Evolutionary conservation across 2,113 vertebrate genomes (phyloP).

Genomic region (Heterochromis multidens): DNA sequence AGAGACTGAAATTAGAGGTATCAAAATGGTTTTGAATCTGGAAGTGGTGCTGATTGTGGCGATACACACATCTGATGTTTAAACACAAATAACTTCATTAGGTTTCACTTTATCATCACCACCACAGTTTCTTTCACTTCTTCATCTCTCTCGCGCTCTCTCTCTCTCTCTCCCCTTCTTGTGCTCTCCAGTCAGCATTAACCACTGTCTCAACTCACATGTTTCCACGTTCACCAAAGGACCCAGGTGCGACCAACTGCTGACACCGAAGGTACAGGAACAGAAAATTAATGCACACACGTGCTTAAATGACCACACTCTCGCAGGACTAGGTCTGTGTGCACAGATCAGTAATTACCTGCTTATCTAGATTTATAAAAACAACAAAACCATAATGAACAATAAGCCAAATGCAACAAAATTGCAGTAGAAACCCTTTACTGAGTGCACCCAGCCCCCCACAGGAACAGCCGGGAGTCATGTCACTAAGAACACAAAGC

Average conservation of each 20-base stretch:
- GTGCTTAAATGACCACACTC: background rate
- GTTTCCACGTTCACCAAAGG: background rate
- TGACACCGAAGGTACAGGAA: constrained; percentile 23
- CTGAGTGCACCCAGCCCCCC: constrained; percentile 50
- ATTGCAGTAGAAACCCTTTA: constrained; percentile 38
- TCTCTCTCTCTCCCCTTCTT: background rate
- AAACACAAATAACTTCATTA: constrained; percentile 30
- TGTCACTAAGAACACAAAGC: constrained; percentile 73
- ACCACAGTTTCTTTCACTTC: constrained; percentile 45
- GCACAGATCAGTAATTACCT: background rate
- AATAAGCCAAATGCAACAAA: constrained; percentile 20
- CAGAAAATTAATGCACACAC: constrained; percentile 11
- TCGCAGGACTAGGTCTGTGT: background rate
- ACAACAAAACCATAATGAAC: constrained; percentile 23
- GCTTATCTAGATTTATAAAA: constrained; percentile 15
- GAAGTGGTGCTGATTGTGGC: constrained; percentile 44
- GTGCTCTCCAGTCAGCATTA: constrained; percentile 33
- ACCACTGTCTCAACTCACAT: constrained; percentile 47
- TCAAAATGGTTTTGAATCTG: constrained; percentile 17
- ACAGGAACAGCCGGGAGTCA: constrained; percentile 66
- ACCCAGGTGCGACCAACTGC: constrained; percentile 61
- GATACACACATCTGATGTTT: constrained; percentile 30
- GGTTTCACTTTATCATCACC: constrained; percentile 47
- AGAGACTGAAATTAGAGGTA: background rate
- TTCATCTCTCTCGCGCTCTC: constrained; percentile 4